These are phyloP conservation scores for Cryptops parisi DNA, from an alignment of 2,888 invertebrate genomes.

Conservation along the genomic window DNA sequence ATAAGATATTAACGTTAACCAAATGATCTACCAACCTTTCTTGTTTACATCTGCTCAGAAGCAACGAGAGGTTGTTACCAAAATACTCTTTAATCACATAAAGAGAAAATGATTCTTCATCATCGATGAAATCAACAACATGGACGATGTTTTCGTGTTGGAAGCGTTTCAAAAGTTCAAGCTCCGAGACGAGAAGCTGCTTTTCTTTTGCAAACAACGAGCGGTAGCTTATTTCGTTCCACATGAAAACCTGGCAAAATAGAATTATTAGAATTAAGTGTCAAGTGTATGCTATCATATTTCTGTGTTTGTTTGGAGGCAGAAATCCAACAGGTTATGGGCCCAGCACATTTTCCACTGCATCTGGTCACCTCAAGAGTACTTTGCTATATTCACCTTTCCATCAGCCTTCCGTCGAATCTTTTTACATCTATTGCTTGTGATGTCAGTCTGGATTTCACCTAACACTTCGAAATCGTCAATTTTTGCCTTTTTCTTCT, in stretches of 20 bases:
- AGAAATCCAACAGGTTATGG: no score
- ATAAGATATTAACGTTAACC: neutral
- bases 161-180: neutral
- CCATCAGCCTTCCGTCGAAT: no score
- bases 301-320: no score
- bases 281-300: no score
- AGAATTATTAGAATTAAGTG: no score
- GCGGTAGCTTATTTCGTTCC: neutral
- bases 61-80: neutral
- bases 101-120: neutral
- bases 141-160: neutral
- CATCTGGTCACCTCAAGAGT: no score
- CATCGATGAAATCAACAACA: neutral
- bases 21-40: neutral
- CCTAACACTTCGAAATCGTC: no score
- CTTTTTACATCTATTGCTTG: no score
- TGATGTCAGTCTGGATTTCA: no score
- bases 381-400: no score
- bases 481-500: no score
- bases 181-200: neutral
- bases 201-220: neutral
- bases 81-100: neutral
- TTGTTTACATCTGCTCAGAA: neutral
- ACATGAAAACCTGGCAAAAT: neutral
- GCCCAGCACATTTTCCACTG: no score